Base-by-base conservation (phyloP, 64 coral and sea anemone genomes). In the Stichodactyla helianthus region DNA sequence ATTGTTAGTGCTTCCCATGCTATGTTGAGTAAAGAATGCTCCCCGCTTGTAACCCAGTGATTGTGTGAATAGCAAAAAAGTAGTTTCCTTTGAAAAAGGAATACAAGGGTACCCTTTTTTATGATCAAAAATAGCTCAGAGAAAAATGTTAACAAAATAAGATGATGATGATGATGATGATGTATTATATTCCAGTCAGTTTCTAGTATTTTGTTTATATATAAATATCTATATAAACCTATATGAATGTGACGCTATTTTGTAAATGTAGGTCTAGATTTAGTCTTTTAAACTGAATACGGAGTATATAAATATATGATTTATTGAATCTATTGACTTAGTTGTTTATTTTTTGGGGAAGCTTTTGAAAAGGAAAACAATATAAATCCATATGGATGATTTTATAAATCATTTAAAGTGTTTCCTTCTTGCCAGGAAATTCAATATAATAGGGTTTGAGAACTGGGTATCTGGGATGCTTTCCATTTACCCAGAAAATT, bases 161-260 rank as follows among this genome's bases (percentile, higher is more conserved):
- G 85, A 93, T 97, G 94, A 97, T 97, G 91, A 60, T 60, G 59
- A 65, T 22, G 62, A 65, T n/a, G 81, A 93, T 93, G 94, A 97
- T 97, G 91, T 97, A 97, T 87, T 83, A 97, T 93, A 97, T 97
- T 97, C 91, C 77, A 87, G 92, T 97, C 84, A 85, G 82, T 97
- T 97, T 93, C 94, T 93, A 97, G 88, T 93, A 97, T 97, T 93
- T 96, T 96, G 90, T 97, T 97, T 97, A 97, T 97, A 95, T 61
- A 86, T 81, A 81, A 81, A 81, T 81, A 81, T 81, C 15, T 81
- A 81, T 81, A 81, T 81, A 81, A 52, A 81, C 52, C 11, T 81
- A 53, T 81, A 81, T 81, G 51, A 81, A 91, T 93, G 88, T 93
- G 79, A 54, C 86, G 86, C 91, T 97, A 97, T 97, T 97, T 97